A percentile compares a stretch with the other conserved stretches of the same genome.
phyloP scores from a whole-genome alignment of 1,140 invertebrate genomes.

The Cryptotermes secundus region DNA sequence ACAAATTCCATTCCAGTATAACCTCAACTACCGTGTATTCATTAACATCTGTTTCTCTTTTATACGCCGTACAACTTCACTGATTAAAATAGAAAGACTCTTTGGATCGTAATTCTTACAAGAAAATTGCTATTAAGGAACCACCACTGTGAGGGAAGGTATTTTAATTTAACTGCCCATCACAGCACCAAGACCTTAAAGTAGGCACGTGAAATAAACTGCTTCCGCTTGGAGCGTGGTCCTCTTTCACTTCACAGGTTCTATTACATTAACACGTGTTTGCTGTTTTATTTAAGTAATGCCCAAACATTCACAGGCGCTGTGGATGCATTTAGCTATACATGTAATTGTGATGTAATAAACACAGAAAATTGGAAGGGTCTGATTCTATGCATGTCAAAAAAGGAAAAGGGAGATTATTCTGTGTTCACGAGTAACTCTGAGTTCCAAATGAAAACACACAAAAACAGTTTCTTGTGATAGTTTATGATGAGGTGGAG shows the following conservation, averaged over 20 bases:
- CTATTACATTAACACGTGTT: neutral
- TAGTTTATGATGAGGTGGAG: no score
- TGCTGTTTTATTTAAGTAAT: neutral
- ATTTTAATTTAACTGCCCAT: slow-evolving; percentile 18
- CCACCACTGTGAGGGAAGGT: neutral
- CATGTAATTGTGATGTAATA: no score
- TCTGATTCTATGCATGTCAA: no score
- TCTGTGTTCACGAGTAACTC: no score
- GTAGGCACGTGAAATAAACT: neutral
- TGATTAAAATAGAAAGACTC: neutral
- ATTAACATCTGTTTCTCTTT: no score
- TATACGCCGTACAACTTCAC: neutral
- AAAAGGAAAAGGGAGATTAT: no score
- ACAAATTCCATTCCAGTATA: no score
- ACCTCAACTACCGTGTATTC: no score
- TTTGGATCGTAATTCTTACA: neutral
- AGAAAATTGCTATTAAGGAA: neutral
- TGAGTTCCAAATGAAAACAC: no score
- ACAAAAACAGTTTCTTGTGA: no score
- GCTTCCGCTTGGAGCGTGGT: neutral
- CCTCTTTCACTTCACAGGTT: neutral
- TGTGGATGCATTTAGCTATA: neutral
- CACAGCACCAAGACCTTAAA: neutral
- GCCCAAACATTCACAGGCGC: neutral
- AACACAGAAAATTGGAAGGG: no score